Base-by-base conservation (phyloP, 1,140 invertebrate species). In the Andricus grossulariae region DNA sequence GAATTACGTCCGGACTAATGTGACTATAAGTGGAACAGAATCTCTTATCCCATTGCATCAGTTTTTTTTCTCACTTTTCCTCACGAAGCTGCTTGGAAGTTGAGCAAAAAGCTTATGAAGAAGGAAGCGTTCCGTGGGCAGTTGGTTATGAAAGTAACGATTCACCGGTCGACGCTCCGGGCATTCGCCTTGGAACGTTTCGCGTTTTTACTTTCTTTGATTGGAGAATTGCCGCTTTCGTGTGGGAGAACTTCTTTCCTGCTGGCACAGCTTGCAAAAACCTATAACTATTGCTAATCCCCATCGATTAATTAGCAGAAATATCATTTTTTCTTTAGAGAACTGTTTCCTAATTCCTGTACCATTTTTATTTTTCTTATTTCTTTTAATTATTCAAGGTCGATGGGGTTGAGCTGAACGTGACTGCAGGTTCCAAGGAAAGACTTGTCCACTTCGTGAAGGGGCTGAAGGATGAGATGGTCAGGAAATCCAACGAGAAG, bases 391-490 rank as follows among this genome's bases (percentile, higher is more conserved):
- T 32, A 15, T 66, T 66, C 39, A 82, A 93, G 88, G 89, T 94
- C 54, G 94, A 95, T 84, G 95, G 94, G 82, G 83, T 95, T 2
- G 94, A 95, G 82, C 86, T 95, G 15, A 91, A 94, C 83, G 91
- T 95, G 80, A 93, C 91, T n/a, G 91, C 92, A 89, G 87, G 93
- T 90, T 88, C 92, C 85, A 88, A 93, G 89, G 79, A 93, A 89
- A 82, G 93, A 83, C 84, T 95, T 19, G 82, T 89, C 32, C 92
- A 93, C 32, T 92, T 93, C 25, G 92, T 94, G 11, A 93, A 94
- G 54, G 92, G 91, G 2, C 87, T 94, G 12, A 92, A 92, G 78
- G 88, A 92, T 25, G 92, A 92, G 49, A 85, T 94, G 75, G 91
- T 82, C 50, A 88, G 83, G 25, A 90, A 90, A 72, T 85, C 90